A percentile compares a stretch with the other conserved stretches of the same genome.
phyloP scores from a whole-genome alignment of 2,113 vertebrate genomes.

The Dunckerocampus dactyliophorus region DNA sequence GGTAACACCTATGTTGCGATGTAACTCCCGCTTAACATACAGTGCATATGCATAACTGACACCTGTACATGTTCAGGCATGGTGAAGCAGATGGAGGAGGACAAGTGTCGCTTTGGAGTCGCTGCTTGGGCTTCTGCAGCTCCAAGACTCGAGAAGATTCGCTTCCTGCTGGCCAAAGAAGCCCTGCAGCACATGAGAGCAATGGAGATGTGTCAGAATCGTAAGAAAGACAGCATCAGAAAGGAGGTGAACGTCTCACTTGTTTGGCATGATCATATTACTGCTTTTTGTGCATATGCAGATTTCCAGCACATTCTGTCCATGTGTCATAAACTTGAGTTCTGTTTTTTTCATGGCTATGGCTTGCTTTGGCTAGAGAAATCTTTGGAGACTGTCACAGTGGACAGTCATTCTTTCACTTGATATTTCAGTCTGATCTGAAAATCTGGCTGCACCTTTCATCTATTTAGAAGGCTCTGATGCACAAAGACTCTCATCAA shows the following conservation, averaged over 20 bases:
- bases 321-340: too few species aligned
- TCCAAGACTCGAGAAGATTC: constrained; percentile 85
- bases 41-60: too few species aligned
- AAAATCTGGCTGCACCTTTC: constrained; percentile 37
- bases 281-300: not conserved
- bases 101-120: constrained; percentile 82
- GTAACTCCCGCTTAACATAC: too few species aligned
- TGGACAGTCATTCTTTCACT: constrained; percentile 20
- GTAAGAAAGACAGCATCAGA: constrained; percentile 76
- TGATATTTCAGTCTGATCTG: constrained; percentile 47
- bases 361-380: not conserved
- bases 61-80: constrained; percentile 74
- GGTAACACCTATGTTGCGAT: too few species aligned
- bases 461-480: constrained; percentile 59
- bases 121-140: constrained; percentile 84
- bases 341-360: not conserved
- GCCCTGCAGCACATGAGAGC: constrained; percentile 88
- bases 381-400: not conserved
- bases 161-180: constrained; percentile 85
- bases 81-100: constrained; percentile 89
- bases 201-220: constrained; percentile 85
- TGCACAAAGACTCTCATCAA: constrained; percentile 41
- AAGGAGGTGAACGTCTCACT: constrained; percentile 59
- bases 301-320: too few species aligned
- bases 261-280: not conserved